phyloP scores from a whole-genome alignment of 2,797 vertebrate species.

The Apodemus agrarius region DNA sequence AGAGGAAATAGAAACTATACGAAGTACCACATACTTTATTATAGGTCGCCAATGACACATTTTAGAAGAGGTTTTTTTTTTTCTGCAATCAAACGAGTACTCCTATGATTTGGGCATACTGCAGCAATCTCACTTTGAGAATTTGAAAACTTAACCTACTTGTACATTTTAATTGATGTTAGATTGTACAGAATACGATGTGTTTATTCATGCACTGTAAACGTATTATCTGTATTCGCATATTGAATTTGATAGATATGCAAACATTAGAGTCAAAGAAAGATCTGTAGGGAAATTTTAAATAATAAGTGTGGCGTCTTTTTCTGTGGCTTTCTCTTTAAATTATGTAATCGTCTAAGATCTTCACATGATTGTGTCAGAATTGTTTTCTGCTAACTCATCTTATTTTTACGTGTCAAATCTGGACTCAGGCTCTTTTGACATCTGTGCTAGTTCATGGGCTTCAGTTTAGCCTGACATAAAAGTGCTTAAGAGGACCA shows the following conservation, averaged over 20 bases:
- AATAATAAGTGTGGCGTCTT: background rate
- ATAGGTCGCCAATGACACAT: conserved; percentile 30
- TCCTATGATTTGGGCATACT: background rate
- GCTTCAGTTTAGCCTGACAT: conserved; percentile 65
- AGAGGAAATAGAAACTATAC: background rate
- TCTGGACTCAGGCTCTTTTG: conserved; percentile 50
- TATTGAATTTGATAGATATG: background rate
- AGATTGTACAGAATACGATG: background rate
- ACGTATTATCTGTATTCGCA: background rate
- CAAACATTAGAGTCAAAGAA: background rate
- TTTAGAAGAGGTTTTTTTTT: background rate
- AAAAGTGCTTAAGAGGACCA: conserved; percentile 51
- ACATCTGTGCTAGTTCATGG: conserved; percentile 51
- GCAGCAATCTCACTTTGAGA: background rate
- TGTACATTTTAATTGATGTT: background rate
- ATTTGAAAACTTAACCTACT: background rate
- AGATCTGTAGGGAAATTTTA: conserved; percentile 22
- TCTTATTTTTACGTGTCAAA: conserved; percentile 38
- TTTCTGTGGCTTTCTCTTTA: conserved; percentile 23
- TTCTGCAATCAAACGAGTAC: background rate
- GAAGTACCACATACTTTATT: background rate
- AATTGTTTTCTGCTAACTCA: conserved; percentile 31
- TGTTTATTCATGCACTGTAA: background rate
- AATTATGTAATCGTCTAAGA: background rate
- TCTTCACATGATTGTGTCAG: background rate